Conservation (phyloP, 30 jellyfish, hydroid and myxozoan genomes). For the Kudoa iwatai region DNA sequence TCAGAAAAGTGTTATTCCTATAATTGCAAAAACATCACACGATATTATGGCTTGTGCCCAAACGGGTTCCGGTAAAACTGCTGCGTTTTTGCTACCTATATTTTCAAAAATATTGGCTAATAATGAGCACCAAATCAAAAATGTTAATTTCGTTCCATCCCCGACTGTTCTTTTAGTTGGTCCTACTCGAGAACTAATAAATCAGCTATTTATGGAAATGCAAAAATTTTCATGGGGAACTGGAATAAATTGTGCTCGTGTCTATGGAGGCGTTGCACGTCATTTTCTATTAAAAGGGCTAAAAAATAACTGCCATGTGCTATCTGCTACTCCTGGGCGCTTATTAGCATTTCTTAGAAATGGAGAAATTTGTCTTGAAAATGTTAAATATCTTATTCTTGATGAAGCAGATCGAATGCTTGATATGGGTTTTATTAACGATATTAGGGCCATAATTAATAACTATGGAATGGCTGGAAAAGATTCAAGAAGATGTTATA, state of each 20-base stretch:
- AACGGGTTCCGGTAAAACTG: conserved; percentile 96
- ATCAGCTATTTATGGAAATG: conserved; percentile 32
- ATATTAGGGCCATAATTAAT: conserved; percentile 7
- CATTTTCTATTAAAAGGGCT: conserved; percentile 13
- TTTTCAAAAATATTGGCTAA: conserved; percentile 19
- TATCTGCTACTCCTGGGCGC: conserved; percentile 90
- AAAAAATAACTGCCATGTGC: conserved; percentile 28
- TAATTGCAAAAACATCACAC: conserved; percentile 9
- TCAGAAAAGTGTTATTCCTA: conserved; percentile 47
- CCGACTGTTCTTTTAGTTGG: conserved; percentile 36
- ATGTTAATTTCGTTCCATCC: conserved; percentile 7
- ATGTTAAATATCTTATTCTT: not conserved
- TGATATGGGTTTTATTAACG: conserved; percentile 40
- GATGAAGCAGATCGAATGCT: conserved; percentile 9
- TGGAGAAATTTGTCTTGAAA: conserved; percentile 7
- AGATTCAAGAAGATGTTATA: conserved; percentile 20
- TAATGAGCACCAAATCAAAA: conserved; percentile 7
- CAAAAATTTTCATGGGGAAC: conserved; percentile 25
- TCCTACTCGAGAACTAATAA: conserved; percentile 64
- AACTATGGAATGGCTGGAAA: conserved; percentile 34
- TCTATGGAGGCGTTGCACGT: conserved; percentile 72
- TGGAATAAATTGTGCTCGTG: conserved; percentile 9
- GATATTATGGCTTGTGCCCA: conserved; percentile 97
- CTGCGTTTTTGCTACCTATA: conserved; percentile 57
- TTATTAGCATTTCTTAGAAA: conserved; percentile 22